Conservation (phyloP, 1,140 invertebrate genomes). For the Bombus picipes region DNA sequence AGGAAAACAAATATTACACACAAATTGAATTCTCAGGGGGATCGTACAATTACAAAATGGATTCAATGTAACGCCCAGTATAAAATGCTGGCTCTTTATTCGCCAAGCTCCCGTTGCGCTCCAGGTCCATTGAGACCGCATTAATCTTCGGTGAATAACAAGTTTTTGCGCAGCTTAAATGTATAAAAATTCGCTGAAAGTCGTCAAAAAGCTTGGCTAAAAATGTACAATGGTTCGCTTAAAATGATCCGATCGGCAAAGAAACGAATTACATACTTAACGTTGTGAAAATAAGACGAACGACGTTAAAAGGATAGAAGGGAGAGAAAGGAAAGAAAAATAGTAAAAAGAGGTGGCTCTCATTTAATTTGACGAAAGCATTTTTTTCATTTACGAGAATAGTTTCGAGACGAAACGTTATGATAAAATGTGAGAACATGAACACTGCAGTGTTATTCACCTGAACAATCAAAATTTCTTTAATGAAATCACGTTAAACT, state of each 20-base stretch:
- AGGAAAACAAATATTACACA: not conserved
- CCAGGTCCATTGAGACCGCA: slow-evolving; percentile 14
- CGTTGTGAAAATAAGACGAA: not conserved
- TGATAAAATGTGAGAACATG: too few species aligned
- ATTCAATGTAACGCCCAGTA: slow-evolving; percentile 6
- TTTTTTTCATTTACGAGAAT: slow-evolving; percentile 4
- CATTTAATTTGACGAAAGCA: slow-evolving; percentile 34
- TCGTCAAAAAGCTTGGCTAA: not conserved
- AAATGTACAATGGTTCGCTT: not conserved
- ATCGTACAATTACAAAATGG: slow-evolving; percentile 7
- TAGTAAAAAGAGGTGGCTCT: not conserved
- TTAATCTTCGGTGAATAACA: slow-evolving; percentile 28
- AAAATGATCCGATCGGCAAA: not conserved
- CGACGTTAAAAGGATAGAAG: not conserved
- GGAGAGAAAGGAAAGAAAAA: not conserved
- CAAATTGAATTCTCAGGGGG: not conserved
- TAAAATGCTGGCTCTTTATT: slow-evolving; percentile 8
- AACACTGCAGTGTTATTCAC: too few species aligned
- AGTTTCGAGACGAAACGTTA: too few species aligned
- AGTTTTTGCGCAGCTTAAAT: slow-evolving; percentile 22
- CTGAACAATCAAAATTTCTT: too few species aligned
- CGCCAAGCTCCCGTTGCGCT: not conserved
- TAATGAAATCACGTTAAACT: too few species aligned
- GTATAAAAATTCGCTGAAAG: not conserved
- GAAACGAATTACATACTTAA: not conserved